These are phyloP conservation scores for Gallinago nigripennis DNA, from an alignment of 2,797 vertebrate genomes.

Conservation along the genomic window DNA sequence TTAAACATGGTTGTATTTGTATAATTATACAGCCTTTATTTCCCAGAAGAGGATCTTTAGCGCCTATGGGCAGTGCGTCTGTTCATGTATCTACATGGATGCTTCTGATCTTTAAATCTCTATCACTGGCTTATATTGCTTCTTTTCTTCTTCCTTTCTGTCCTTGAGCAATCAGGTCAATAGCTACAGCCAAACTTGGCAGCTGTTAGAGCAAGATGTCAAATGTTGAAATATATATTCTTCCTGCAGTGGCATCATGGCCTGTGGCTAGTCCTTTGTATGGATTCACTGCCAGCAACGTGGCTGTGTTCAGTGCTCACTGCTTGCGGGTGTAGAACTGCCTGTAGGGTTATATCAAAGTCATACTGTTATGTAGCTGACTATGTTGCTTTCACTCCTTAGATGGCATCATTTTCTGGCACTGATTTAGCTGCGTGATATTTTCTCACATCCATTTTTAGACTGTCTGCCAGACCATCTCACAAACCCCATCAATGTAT, in stretches of 20 bases:
- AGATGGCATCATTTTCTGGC: conserved; percentile 32
- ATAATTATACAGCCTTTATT: background rate
- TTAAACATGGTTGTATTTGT: background rate
- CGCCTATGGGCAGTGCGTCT: rapidly evolving
- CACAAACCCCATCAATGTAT: background rate
- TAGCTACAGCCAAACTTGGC: conserved; percentile 62
- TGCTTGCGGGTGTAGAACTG: background rate
- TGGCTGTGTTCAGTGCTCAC: background rate
- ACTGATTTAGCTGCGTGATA: conserved; percentile 24
- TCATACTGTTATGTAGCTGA: conserved; percentile 39
- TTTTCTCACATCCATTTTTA: conserved; percentile 8
- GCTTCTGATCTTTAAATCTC: conserved; percentile 4
- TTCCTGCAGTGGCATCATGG: conserved; percentile 52
- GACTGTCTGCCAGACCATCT: background rate
- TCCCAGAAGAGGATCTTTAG: background rate
- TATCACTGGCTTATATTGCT: background rate
- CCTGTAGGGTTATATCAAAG: conserved; percentile 47
- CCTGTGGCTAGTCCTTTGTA: conserved; percentile 43
- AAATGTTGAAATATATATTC: conserved; percentile 69
- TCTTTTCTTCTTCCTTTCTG: conserved; percentile 26
- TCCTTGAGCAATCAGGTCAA: conserved; percentile 64
- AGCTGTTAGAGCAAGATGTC: conserved; percentile 60
- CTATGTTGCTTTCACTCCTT: conserved; percentile 18
- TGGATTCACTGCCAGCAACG: conserved; percentile 23
- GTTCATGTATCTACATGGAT: background rate